Evolutionary conservation across 2,797 vertebrate genomes (phyloP).

Genomic region (Gouania willdenowi): DNA sequence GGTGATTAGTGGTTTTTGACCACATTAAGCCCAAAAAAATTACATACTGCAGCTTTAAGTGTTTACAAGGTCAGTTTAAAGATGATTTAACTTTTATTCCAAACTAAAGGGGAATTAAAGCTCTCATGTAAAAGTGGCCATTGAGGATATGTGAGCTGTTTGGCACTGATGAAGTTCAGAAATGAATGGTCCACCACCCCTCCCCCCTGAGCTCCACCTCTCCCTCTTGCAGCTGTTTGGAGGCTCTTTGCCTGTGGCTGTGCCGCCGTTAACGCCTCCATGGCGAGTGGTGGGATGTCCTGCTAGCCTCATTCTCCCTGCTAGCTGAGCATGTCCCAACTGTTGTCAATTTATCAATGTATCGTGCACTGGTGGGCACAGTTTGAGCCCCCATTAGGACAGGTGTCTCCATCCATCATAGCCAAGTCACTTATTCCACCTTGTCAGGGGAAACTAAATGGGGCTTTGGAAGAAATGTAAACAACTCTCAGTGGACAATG

Average conservation of each 20-base stretch:
- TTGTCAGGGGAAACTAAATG: conserved; percentile 97
- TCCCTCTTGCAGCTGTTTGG: conserved; percentile 78
- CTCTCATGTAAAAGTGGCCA: too few species aligned
- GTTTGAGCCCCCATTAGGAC: conserved; percentile 99
- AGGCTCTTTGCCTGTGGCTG: conserved; percentile 74
- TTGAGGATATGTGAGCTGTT: conserved; percentile 3
- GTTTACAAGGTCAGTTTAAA: too few species aligned
- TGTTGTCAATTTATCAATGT: conserved; percentile 99
- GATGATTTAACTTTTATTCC: too few species aligned
- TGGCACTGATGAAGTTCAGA: conserved; percentile 26
- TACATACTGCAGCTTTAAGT: too few species aligned
- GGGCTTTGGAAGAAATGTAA: conserved; percentile 99
- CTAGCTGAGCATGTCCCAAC: conserved; percentile 96
- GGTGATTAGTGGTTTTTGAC: too few species aligned
- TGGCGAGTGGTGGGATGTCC: conserved; percentile 78
- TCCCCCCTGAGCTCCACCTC: conserved; percentile 43
- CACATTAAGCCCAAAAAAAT: too few species aligned
- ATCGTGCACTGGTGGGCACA: conserved; percentile 99
- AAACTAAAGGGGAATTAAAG: too few species aligned
- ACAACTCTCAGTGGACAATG: conserved; percentile 97
- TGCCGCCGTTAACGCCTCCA: conserved; percentile 64
- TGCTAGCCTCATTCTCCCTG: conserved; percentile 92
- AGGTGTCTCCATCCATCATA: conserved; percentile 99
- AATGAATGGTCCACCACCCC: conserved; percentile 40
- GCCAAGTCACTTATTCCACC: conserved; percentile 95